Conservation (phyloP, 2,113 vertebrate genomes). For the Oreotrochilus melanogaster region DNA sequence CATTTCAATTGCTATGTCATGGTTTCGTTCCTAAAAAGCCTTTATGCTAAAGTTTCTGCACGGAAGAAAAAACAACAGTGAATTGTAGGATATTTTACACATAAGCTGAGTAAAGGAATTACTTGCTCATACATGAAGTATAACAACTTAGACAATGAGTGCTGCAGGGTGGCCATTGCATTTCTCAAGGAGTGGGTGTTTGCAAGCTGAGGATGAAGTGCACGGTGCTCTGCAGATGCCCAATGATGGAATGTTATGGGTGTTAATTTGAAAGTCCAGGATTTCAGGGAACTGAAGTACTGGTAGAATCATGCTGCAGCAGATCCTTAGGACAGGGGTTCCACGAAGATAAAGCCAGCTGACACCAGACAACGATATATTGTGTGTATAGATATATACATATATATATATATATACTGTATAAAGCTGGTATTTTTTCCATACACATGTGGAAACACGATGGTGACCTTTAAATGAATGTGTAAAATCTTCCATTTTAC, state of each 20-base stretch:
- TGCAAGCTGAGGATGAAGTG: fast-evolving
- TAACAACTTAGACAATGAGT: not conserved
- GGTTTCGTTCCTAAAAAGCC: not conserved
- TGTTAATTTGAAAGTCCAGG: not conserved
- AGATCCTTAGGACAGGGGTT: not conserved
- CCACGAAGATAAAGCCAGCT: not conserved
- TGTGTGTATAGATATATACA: too few species aligned
- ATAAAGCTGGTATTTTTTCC: not conserved
- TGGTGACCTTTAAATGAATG: not conserved
- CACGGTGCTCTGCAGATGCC: fast-evolving
- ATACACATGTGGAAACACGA: fast-evolving
- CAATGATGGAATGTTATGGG: not conserved
- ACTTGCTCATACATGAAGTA: not conserved
- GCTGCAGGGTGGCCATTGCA: not conserved
- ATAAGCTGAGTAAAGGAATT: fast-evolving
- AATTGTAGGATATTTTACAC: not conserved
- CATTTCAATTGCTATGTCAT: fast-evolving
- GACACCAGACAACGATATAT: not conserved
- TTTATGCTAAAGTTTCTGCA: not conserved
- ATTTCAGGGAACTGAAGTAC: not conserved
- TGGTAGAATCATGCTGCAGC: not conserved
- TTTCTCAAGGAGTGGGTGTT: not conserved
- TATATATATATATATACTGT: too few species aligned
- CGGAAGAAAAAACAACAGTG: too few species aligned
- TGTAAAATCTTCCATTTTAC: not conserved